Base-by-base conservation (phyloP, 1,140 invertebrate species). In the Drosophila kepulauana region DNA sequence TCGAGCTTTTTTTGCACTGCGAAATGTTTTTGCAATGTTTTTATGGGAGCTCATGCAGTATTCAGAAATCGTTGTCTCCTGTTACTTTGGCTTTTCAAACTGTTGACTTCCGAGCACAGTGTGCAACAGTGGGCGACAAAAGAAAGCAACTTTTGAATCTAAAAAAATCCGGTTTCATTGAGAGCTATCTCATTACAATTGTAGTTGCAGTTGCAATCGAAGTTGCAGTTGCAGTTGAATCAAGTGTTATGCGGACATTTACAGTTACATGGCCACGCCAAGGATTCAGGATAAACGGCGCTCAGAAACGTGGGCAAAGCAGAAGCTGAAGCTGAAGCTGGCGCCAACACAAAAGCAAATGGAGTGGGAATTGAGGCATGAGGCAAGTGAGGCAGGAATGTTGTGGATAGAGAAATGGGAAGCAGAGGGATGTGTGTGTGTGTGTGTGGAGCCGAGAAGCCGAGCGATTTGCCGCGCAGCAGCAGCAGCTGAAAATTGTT, bases 271-370 rank as follows among this genome's bases (percentile, higher is more conserved):
- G 63, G 79, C 73, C 79, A 51, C 77, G 75, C 54, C 46, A 58
- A 70, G 77, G 85, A 88, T 78, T 84, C 72, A 38, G 28, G 58
- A 67, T 5, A 59, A 56, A 49, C 80, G 84, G 84, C 85, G 84
- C 78, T 67, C 84, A 88, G 85, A 10, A 88, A 75, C 33, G 35
- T 46, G 15, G 33, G 11, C 49, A 38, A 16, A 20, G 20, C 51
- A 68, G 48, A 20, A 63, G 54, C 46, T 41, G 48, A 20, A 63
- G 54, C 41, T 35, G 20, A 20, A 20, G 46, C 16, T 25, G 57
- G 25, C 41, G 30, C 7, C 15, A 45, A 30, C 30, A 35, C 52
- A 28, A 28, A 30, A 3, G 46, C 15, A 15, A 20, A 2, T 33
- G 30, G 30, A 38, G 35, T 10, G 13, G 5, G n/a, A 15, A 35